Evolutionary conservation across 2,888 invertebrate species (phyloP), one percentile per base, ranked within the genome.

Genomic region (Saturnia pavonia): DNA sequence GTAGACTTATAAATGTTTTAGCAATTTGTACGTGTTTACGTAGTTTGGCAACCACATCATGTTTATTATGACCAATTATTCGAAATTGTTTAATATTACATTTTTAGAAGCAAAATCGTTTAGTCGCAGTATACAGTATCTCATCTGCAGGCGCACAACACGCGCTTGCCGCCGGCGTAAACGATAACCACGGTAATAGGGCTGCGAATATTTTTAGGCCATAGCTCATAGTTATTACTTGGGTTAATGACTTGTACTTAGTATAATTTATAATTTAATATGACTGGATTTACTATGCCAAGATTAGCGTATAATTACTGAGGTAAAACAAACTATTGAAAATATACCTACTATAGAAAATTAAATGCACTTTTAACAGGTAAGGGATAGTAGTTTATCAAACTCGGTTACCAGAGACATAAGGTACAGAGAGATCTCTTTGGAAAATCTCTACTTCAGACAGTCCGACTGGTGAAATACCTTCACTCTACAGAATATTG

Each of bases 151-250:
- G n/a, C 8, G 9, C 34, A 19, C 19, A n/a, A 40, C 19, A 70
- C 71, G 77, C 78, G 78, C 77, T 73, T 57, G 82, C 83, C 83
- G 78, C 80, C 76, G 81, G 85, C 82, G 74, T 75, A 73, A 22
- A 77, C 78, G 80, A 83, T 86, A 86, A 83, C 85, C 79, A 82
- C 78, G 79, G 83, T 86, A 86, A 87, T 85, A 86, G 86, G 80
- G 74, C 71, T 77, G 78, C 80, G 79, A 83, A 80, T 82, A 86
- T 82, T 86, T 85, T 83, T 82, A 84, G 80, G 75, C 73, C n/a
- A 69, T 75, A 75, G 72, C 68, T 74, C 72, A 73, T 76, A 76
- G 74, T 80, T 78, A 80, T 80, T 78, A 80, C 80, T 79, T 80
- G 75, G 71, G 75, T 75, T 82, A 80, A 80, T 79, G 76, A 80